These are phyloP conservation scores for Physella acuta DNA, from an alignment of 1,140 invertebrate genomes.

Conservation along the genomic window DNA sequence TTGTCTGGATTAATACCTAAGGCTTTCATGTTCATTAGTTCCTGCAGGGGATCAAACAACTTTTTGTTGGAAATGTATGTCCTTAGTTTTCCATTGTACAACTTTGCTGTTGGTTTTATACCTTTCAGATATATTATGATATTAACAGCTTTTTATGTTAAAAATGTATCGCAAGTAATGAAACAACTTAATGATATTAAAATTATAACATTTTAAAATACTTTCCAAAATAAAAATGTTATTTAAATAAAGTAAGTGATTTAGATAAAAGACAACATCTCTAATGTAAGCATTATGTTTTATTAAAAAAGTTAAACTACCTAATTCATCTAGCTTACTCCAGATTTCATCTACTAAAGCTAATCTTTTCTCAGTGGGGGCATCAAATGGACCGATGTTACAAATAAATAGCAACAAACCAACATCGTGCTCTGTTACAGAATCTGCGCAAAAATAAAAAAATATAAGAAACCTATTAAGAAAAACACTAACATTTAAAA, in stretches of 20 bases:
- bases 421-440: conserved; percentile 17
- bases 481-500: not conserved
- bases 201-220: not conserved
- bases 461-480: not conserved
- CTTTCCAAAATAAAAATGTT: not conserved
- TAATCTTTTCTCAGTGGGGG: conserved; percentile 11
- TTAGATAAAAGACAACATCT: not conserved
- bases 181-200: not conserved
- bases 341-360: conserved; percentile 12
- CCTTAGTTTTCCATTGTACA: conserved; percentile 18
- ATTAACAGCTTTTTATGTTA: too few species aligned
- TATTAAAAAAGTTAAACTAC: conserved; percentile 1
- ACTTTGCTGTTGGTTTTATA: conserved; percentile 6
- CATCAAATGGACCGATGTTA: conserved; percentile 20
- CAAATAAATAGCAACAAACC: conserved; percentile 15
- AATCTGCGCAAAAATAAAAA: not conserved
- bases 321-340: conserved; percentile 18
- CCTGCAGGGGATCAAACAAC: conserved; percentile 6
- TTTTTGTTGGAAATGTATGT: conserved; percentile 5
- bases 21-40: conserved; percentile 18
- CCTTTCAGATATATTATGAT: too few species aligned
- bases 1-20: conserved; percentile 23
- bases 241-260: not conserved
- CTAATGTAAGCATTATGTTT: not conserved
- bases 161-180: not conserved